Evolutionary conservation across 2,113 vertebrate genomes (phyloP).

Genomic region (Petrocephalus microphthalmus): DNA sequence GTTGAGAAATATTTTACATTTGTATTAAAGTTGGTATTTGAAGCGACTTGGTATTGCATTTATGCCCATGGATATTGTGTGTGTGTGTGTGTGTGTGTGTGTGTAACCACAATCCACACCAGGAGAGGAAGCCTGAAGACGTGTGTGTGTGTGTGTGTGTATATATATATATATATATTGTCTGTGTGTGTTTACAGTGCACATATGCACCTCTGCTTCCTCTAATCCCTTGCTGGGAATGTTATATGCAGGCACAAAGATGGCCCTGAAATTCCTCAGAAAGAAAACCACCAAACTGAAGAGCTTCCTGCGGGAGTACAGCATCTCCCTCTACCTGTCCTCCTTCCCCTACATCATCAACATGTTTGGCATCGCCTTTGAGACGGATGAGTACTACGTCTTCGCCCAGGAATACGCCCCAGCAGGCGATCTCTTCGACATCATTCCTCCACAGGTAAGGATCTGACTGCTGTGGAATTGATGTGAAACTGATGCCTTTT

Average conservation of each 20-base stretch:
- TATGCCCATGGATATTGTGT: background rate
- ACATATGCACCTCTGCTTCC: background rate
- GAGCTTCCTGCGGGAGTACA: slow-evolving; percentile 73
- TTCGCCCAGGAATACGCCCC: slow-evolving; percentile 75
- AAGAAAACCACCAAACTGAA: slow-evolving; percentile 77
- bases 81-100: too few relatives aligned
- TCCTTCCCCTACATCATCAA: slow-evolving; percentile 75
- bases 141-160: background rate
- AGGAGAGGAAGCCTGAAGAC: background rate
- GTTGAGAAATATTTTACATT: background rate
- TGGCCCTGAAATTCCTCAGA: slow-evolving; percentile 75
- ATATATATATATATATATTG: background rate
- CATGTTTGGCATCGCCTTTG: slow-evolving; percentile 74
- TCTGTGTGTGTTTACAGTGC: background rate
- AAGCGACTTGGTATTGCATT: background rate
- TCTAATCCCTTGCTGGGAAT: background rate
- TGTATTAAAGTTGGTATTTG: background rate
- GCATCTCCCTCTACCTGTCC: slow-evolving; percentile 71
- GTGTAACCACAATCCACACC: background rate
- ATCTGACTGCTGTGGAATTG: background rate
- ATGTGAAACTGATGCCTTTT: background rate
- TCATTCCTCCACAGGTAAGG: slow-evolving; percentile 74
- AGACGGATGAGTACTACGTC: slow-evolving; percentile 72
- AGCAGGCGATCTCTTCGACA: slow-evolving; percentile 74
- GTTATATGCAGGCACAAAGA: slow-evolving; percentile 62